Evolutionary conservation across 2,113 vertebrate genomes (phyloP), one percentile per base, ranked within the genome.

Genomic region (Girardinichthys multiradiatus): DNA sequence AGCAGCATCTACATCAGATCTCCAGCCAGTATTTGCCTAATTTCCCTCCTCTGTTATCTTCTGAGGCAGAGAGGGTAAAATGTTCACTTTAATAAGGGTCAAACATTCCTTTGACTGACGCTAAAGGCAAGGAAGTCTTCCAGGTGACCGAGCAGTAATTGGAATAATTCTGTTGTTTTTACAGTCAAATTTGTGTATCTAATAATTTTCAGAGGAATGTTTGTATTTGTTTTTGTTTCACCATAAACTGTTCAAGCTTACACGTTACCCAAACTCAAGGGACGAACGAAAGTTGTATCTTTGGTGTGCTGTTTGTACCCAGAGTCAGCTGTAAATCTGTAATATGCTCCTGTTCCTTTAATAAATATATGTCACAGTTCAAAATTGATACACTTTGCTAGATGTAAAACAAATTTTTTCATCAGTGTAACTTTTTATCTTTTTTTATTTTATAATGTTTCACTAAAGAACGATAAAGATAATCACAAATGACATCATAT

Each of bases 51-150:
- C 63, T 62, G 59, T 77, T 82, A 82, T 77, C 65, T 68, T 70
- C 67, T 51, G 66, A 80, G 68, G 58, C 27, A 39, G 74, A 79
- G 63, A 77, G 39, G 66, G 79, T 79, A 79, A 57, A 57, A 58
- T 74, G 80, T 80, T 83, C 72, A 75, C 77, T 83, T 85, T 85
- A 77, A 86, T 85, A 73, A 80, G 45, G 77, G 72, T 80, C 71
- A 82, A 74, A 82, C 70, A 79, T 86, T 71, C 76, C 67, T 83
- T 86, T 45, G 72, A 57, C 64, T 72, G 68, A 67, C 69, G 74
- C 62, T 62, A 77, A 84, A 80, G 64, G 61, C 57, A 28, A 19
- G 48, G 64, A 70, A 61, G 37, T 17, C 14, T 72, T 76, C 54
- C 77, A 29, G 45, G 76, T 78, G 71, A 64, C 68, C 73, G 0